A percentile compares a stretch with the other conserved stretches of the same genome.
Evolutionary conservation across 1,140 invertebrate species (phyloP).

Genomic region (Lutraria rhynchaena): DNA sequence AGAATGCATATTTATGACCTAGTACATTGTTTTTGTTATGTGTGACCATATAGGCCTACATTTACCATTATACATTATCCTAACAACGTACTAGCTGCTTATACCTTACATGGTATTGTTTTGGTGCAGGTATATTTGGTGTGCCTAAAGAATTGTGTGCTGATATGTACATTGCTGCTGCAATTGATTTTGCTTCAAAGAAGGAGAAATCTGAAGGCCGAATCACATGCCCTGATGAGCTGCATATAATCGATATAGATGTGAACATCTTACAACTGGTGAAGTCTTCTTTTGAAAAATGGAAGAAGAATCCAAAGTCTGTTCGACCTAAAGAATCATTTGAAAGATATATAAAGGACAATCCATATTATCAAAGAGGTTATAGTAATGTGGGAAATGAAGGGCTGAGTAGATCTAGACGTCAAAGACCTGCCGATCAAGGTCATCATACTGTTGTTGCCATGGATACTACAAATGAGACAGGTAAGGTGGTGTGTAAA

Average conservation of each 20-base stretch:
- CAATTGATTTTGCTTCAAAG: constrained; percentile 33
- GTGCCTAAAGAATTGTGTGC: constrained; percentile 61
- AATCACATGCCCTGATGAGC: constrained; percentile 9
- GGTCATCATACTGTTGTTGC: background rate
- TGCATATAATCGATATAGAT: constrained; percentile 64
- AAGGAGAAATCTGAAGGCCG: background rate
- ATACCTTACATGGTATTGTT: background rate
- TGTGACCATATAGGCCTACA: too few relatives aligned
- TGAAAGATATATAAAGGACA: constrained; percentile 7
- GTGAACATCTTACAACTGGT: constrained; percentile 10
- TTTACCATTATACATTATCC: too few relatives aligned
- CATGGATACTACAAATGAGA: too few relatives aligned
- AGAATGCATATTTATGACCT: background rate
- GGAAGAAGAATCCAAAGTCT: constrained; percentile 19
- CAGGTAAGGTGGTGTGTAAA: background rate
- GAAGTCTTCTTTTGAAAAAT: constrained; percentile 26
- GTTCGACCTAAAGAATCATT: background rate
- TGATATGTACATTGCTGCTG: constrained; percentile 57
- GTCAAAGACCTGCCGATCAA: background rate
- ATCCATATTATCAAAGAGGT: background rate
- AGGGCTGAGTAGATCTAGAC: background rate
- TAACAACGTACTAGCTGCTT: too few relatives aligned
- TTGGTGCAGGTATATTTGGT: constrained; percentile 63
- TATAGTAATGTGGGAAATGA: background rate
- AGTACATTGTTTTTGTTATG: background rate